Conservation (phyloP, 2,113 vertebrate genomes). For the Saccopteryx leptura region DNA sequence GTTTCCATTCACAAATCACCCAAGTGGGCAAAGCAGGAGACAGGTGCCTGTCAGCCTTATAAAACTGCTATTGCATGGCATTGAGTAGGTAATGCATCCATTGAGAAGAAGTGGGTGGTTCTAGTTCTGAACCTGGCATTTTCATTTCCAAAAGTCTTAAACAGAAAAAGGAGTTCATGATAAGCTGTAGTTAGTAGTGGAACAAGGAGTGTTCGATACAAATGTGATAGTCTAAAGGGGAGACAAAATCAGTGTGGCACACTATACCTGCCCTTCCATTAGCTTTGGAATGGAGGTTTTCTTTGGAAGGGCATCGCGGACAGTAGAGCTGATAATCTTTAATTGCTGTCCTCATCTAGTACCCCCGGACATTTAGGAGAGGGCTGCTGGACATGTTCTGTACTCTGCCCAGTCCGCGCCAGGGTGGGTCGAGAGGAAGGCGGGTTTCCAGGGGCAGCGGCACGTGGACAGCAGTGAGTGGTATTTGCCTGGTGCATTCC, state of each 20-base stretch:
- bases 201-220: not conserved
- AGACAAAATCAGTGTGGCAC: not conserved
- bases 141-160: not conserved
- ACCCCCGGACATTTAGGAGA: not conserved
- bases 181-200: not conserved
- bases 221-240: not conserved
- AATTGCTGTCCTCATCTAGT: not conserved
- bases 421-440: not conserved
- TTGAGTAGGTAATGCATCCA: not conserved
- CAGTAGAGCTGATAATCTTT: not conserved
- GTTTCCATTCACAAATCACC: not conserved
- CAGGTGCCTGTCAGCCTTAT: not conserved
- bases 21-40: not conserved
- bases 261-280: fast-evolving
- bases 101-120: not conserved
- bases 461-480: not conserved
- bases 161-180: not conserved
- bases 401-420: fast-evolving
- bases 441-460: not conserved
- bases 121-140: not conserved
- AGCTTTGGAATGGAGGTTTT: not conserved
- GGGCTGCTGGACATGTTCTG: fast-evolving
- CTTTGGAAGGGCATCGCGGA: not conserved
- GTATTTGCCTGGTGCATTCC: not conserved
- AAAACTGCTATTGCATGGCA: not conserved